A percentile compares a stretch with the other conserved stretches of the same genome.
Conservation (phyloP, 2,888 invertebrate genomes). For the Tipula lateralis region DNA sequence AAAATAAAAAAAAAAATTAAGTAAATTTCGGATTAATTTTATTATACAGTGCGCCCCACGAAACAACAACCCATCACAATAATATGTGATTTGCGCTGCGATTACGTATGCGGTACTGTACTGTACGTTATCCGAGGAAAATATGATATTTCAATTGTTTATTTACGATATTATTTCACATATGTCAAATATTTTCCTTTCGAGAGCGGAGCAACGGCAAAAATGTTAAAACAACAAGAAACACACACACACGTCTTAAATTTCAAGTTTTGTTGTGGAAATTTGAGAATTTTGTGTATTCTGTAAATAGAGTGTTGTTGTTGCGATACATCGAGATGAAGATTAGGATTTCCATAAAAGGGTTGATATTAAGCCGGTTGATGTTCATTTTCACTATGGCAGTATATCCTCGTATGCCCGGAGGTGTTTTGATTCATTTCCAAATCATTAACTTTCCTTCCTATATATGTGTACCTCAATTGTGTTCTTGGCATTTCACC, state of each 20-base stretch:
- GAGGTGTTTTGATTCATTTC: not conserved
- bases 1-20: not conserved
- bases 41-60: not conserved
- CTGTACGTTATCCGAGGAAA: not conserved
- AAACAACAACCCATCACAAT: not conserved
- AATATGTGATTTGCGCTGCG: not conserved
- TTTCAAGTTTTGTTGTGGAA: not conserved
- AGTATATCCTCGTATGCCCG: not conserved
- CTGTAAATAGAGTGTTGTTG: not conserved
- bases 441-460: not conserved
- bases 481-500: not conserved
- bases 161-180: conserved; percentile 1
- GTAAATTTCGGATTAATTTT: not conserved
- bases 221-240: not conserved
- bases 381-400: not conserved
- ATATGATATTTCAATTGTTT: not conserved
- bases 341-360: not conserved
- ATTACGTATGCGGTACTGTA: not conserved
- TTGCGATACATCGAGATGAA: not conserved
- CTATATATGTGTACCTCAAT: not conserved
- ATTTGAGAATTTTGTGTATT: not conserved
- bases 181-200: not conserved
- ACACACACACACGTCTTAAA: not conserved
- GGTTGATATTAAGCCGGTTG: not conserved
- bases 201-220: not conserved